phyloP scores from a whole-genome alignment of 2,797 vertebrate genomes.

The Buphagus erythrorhynchus region DNA sequence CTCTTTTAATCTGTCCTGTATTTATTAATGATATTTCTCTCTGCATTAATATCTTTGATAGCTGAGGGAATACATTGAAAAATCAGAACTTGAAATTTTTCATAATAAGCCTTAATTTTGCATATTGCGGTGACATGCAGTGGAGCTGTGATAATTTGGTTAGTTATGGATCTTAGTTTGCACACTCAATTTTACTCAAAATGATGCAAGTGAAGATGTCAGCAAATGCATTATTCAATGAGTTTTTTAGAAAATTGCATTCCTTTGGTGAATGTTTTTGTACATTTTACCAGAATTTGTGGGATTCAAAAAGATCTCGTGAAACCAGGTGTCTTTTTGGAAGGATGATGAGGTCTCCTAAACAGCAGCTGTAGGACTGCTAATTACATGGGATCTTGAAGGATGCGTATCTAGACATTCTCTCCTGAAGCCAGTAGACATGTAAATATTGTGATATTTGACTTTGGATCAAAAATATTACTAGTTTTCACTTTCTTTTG shows the following conservation, averaged over 20 bases:
- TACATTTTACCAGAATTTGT: not conserved
- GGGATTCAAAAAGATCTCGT: not conserved
- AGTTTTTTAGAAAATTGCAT: not conserved
- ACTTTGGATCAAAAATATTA: not conserved
- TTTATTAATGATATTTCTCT: not conserved
- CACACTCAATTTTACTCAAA: not conserved
- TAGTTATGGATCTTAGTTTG: not conserved
- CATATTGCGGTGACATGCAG: rapidly evolving
- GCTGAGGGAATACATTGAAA: not conserved
- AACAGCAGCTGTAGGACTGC: not conserved
- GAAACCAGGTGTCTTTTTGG: not conserved
- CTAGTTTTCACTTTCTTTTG: not conserved
- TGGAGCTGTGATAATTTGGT: not conserved
- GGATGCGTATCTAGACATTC: not conserved
- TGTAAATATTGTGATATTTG: not conserved
- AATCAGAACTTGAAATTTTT: not conserved
- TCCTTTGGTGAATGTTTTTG: not conserved
- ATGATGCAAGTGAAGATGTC: not conserved
- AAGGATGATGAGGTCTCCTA: not conserved
- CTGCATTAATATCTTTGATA: not conserved
- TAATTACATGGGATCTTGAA: not conserved
- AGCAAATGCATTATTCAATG: not conserved
- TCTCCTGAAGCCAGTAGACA: not conserved
- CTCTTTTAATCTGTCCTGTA: not conserved
- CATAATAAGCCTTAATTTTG: not conserved